phyloP scores from a whole-genome alignment of 2,888 invertebrate species.

The Leptopterna dolabrata region DNA sequence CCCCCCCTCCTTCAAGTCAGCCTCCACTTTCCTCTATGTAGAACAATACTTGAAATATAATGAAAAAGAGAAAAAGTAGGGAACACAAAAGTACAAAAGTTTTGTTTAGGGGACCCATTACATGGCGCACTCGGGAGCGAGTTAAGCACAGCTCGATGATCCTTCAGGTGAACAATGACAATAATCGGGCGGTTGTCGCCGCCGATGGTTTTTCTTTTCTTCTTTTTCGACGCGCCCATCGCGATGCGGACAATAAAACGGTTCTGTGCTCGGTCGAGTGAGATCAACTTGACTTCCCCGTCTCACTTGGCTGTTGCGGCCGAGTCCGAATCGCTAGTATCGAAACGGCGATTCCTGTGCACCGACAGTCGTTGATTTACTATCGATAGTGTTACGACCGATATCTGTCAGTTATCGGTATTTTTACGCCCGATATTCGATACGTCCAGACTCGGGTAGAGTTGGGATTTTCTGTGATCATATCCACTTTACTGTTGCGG shows the following conservation, averaged over 20 bases:
- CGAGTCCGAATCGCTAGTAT: too few relatives aligned
- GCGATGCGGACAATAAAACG: background rate
- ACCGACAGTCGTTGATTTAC: too few relatives aligned
- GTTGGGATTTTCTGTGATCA: too few relatives aligned
- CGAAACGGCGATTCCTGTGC: too few relatives aligned
- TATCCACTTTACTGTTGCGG: too few relatives aligned
- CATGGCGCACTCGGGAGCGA: constrained; percentile 30
- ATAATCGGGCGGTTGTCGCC: background rate
- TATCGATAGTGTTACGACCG: too few relatives aligned
- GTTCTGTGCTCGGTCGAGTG: background rate
- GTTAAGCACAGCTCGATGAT: constrained; percentile 42
- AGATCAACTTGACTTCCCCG: background rate
- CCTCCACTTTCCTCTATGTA: background rate
- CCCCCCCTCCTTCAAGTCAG: background rate
- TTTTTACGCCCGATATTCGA: too few relatives aligned
- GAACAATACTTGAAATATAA: constrained; percentile 27
- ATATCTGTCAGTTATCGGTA: too few relatives aligned
- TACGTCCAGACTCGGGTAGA: too few relatives aligned
- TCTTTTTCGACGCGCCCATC: background rate
- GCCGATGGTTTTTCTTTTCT: background rate
- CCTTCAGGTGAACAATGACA: constrained; percentile 40
- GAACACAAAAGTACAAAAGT: constrained; percentile 48
- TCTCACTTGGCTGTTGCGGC: background rate
- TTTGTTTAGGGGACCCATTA: constrained; percentile 46
- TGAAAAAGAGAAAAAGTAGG: background rate